Conservation (phyloP, 2,888 invertebrate species). For the Fragum fragum region DNA sequence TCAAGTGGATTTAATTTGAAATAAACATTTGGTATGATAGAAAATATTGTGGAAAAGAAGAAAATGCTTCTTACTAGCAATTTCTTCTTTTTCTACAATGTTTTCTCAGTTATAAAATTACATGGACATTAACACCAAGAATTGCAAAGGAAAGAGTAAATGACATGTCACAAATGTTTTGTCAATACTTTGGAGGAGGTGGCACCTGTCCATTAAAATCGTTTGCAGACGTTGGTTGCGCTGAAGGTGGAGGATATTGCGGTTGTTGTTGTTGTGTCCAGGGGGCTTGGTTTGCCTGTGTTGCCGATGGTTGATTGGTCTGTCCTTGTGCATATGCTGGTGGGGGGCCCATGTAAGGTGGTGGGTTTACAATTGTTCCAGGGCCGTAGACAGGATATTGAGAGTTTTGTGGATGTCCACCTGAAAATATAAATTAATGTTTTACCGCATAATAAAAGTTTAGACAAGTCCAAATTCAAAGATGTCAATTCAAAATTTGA, state of each 20-base stretch:
- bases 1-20: no score
- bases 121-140: no score
- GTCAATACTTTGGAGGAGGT: slow-evolving; percentile 12
- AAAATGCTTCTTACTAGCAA: no score
- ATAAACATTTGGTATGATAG: no score
- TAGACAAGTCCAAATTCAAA: no score
- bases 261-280: slow-evolving; percentile 10
- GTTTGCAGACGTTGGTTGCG: not conserved
- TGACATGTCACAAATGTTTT: no score
- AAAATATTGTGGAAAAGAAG: no score
- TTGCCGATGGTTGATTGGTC: not conserved
- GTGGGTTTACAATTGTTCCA: not conserved
- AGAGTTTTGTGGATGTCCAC: not conserved
- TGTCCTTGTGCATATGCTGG: slow-evolving; percentile 8
- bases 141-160: no score
- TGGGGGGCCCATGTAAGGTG: slow-evolving; percentile 4
- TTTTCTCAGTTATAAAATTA: no score
- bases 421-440: not conserved
- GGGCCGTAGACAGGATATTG: not conserved
- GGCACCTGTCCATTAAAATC: not conserved
- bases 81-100: no score
- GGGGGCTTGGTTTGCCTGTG: not conserved
- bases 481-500: no score
- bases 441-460: no score
- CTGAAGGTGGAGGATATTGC: not conserved